These are phyloP conservation scores for Rhegmatorhina hoffmannsi DNA, from an alignment of 2,113 vertebrate genomes.

Conservation along the genomic window DNA sequence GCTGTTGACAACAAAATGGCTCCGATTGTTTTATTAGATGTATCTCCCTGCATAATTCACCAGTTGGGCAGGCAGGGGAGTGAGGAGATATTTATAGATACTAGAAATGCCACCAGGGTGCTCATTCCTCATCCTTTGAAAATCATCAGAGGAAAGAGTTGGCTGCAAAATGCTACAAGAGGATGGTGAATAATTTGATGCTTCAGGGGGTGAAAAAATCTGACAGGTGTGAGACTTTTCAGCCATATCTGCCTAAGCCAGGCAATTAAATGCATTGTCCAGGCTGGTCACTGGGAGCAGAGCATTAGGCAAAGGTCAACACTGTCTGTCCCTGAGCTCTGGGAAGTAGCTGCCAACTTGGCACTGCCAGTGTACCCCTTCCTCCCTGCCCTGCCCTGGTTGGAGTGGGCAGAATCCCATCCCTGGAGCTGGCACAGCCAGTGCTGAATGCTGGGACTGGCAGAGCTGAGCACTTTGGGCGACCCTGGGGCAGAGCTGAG, in stretches of 20 bases:
- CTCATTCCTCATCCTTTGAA: conserved; percentile 57
- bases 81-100: conserved; percentile 60
- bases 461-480: not conserved
- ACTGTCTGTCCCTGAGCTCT: not conserved
- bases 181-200: conserved; percentile 12
- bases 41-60: conserved; percentile 62
- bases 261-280: not conserved
- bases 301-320: not conserved
- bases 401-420: not conserved
- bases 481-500: not conserved
- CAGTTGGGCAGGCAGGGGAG: conserved; percentile 26
- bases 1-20: conserved; percentile 30
- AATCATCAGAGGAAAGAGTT: conserved; percentile 26
- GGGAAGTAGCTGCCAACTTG: not conserved
- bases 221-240: not conserved
- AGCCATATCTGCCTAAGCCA: not conserved
- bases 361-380: not conserved
- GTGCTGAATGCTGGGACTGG: not conserved
- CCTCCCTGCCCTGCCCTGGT: not conserved
- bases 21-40: conserved; percentile 51
- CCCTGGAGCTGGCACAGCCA: not conserved
- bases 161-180: conserved; percentile 21
- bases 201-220: not conserved
- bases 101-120: conserved; percentile 55
- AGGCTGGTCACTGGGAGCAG: not conserved